Percentiles rank a stretch among this genome's conserved stretches.
phyloP scores from a whole-genome alignment of 2,113 vertebrate species.

The Actinemys pallida region DNA sequence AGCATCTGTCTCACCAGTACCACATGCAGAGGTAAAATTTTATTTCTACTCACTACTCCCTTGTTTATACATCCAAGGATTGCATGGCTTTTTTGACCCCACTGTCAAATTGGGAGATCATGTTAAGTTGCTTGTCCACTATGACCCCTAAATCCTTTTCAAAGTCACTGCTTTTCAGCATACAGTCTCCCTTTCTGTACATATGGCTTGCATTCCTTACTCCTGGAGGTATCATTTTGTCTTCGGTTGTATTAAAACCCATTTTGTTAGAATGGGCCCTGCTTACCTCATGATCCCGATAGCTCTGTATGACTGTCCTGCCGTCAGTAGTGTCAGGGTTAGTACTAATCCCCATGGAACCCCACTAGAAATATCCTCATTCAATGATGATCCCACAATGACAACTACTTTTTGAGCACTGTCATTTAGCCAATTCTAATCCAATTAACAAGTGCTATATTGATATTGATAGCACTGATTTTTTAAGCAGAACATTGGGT shows the following conservation, averaged over 20 bases:
- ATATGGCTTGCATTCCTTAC: background rate
- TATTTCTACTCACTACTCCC: background rate
- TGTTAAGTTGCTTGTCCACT: rapidly evolving
- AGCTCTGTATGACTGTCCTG: rapidly evolving
- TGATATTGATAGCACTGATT: rapidly evolving
- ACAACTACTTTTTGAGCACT: background rate
- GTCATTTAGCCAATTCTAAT: background rate
- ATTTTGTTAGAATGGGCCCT: rapidly evolving
- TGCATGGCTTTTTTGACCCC: background rate
- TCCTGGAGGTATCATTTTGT: background rate
- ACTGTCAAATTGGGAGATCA: background rate
- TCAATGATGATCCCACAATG: background rate
- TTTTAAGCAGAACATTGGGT: rapidly evolving
- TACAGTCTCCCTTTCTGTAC: background rate
- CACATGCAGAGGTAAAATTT: background rate
- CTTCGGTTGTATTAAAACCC: rapidly evolving
- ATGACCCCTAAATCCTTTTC: background rate
- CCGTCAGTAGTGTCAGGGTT: background rate
- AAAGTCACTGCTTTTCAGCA: rapidly evolving
- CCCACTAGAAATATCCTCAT: background rate
- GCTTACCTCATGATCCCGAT: background rate
- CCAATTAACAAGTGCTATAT: rapidly evolving
- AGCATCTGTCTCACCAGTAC: too few species aligned
- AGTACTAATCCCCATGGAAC: rapidly evolving
- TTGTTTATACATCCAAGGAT: background rate